Conservation (phyloP, 2,888 invertebrate species). For the Meandrusa payeni region DNA sequence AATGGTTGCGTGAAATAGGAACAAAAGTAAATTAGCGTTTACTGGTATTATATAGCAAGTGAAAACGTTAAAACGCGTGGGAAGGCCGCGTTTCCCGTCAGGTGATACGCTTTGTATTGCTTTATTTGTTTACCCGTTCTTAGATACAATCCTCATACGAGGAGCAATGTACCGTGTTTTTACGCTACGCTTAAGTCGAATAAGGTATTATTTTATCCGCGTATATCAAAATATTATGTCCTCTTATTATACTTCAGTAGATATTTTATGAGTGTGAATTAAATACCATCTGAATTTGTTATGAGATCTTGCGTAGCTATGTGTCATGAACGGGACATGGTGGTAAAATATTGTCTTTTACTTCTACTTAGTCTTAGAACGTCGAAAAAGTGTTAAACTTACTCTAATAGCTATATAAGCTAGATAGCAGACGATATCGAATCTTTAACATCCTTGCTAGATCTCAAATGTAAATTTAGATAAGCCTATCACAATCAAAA, state of each 20-base stretch:
- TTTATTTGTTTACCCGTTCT: conserved; percentile 55
- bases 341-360: no score
- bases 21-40: conserved; percentile 69
- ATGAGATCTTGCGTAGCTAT: neutral
- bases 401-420: no score
- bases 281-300: neutral
- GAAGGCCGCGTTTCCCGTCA: conserved; percentile 50
- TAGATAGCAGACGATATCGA: no score
- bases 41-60: conserved; percentile 38
- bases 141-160: conserved; percentile 45
- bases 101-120: conserved; percentile 54
- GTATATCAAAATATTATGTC: conserved; percentile 48
- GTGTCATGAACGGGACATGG: no score
- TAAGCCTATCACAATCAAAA: no score
- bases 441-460: no score
- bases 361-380: no score
- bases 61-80: conserved; percentile 53
- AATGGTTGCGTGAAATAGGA: conserved; percentile 53
- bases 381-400: no score
- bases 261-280: conserved; percentile 21
- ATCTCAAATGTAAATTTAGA: no score
- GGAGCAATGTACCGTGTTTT: conserved; percentile 46
- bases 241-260: conserved; percentile 34
- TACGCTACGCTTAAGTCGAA: conserved; percentile 47
- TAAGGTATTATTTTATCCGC: conserved; percentile 63